These are phyloP conservation scores for Thumatha senex DNA, from an alignment of 2,888 invertebrate species.

Conservation along the genomic window DNA sequence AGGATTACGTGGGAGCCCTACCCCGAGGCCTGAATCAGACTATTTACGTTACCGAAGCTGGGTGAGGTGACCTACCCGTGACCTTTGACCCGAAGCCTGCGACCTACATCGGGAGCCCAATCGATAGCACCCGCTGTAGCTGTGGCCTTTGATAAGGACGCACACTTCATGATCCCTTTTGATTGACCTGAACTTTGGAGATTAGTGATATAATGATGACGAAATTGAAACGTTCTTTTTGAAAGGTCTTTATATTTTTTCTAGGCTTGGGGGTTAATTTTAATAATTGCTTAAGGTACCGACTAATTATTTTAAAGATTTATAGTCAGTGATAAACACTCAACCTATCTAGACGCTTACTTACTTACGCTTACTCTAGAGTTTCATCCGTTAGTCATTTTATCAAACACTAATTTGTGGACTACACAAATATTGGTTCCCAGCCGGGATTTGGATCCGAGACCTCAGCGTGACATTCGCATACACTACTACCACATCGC, in stretches of 20 bases:
- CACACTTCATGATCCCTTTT: conserved; percentile 51
- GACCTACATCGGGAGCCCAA: conserved; percentile 76
- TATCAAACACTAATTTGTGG: no score
- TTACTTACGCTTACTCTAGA: no score
- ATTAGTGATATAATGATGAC: conserved; percentile 39
- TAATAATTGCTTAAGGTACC: no score
- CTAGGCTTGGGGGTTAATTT: no score
- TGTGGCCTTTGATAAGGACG: conserved; percentile 47
- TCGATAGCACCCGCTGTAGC: conserved; percentile 63
- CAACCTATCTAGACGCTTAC: no score
- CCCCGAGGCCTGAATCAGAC: conserved; percentile 47
- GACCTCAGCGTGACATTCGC: no score
- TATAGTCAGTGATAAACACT: no score
- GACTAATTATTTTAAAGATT: no score
- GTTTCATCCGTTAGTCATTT: no score
- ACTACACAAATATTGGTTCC: no score
- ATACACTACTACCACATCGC: no score
- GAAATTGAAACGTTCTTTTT: conserved; percentile 32
- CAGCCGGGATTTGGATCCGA: no score
- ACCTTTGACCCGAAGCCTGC: conserved; percentile 84
- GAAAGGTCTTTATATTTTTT: conserved; percentile 5
- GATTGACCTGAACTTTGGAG: conserved; percentile 40
- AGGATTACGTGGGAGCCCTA: conserved; percentile 12
- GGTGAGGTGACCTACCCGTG: conserved; percentile 73
- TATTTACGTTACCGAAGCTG: conserved; percentile 62